Conservation (phyloP, 2,888 invertebrate species). For the Acanthosepion pharaonis region DNA sequence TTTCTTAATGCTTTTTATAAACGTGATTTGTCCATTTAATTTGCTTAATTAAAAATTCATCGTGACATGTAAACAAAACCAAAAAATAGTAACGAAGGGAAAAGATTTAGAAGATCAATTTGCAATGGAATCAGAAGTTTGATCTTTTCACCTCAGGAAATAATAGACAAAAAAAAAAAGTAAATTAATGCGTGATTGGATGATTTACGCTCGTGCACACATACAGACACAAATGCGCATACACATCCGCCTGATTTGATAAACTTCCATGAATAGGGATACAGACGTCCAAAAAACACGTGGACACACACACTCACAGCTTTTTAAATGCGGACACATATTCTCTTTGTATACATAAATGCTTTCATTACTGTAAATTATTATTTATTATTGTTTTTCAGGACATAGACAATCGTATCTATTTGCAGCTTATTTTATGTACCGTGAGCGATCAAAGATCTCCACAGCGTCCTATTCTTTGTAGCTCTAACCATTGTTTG, state of each 20-base stretch:
- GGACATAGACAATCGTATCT: too few relatives aligned
- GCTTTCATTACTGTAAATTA: too few relatives aligned
- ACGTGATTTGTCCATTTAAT: constrained; percentile 33
- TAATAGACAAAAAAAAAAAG: neutral
- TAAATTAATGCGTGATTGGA: constrained; percentile 33
- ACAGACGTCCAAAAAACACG: too few relatives aligned
- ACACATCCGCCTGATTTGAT: neutral
- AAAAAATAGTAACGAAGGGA: neutral
- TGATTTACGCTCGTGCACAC: neutral
- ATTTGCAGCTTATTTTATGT: too few relatives aligned
- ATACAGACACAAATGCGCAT: neutral
- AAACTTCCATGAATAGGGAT: too few relatives aligned
- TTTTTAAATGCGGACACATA: too few relatives aligned
- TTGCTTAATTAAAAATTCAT: constrained; percentile 13
- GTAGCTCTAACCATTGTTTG: too few relatives aligned
- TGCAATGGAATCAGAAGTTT: neutral
- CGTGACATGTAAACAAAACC: neutral
- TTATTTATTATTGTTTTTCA: too few relatives aligned
- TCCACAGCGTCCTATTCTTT: too few relatives aligned
- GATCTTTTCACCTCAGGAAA: neutral
- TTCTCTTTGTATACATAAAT: too few relatives aligned
- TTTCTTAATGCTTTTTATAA: neutral
- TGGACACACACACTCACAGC: too few relatives aligned
- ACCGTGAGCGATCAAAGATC: too few relatives aligned
- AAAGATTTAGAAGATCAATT: neutral